phyloP scores from a whole-genome alignment of 2,888 invertebrate genomes.

The Tridacna gigas region DNA sequence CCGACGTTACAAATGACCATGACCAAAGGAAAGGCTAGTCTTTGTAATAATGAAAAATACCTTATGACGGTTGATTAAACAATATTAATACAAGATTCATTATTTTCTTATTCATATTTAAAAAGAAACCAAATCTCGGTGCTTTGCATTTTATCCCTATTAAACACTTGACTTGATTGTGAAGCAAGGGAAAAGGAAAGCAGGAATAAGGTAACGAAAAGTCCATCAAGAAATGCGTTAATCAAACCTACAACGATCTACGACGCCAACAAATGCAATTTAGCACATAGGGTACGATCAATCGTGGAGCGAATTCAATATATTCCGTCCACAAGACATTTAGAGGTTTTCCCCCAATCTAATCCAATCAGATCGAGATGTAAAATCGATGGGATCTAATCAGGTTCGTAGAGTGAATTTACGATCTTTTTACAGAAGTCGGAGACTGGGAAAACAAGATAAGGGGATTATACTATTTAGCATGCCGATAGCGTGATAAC shows the following conservation, averaged over 20 bases:
- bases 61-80: no score
- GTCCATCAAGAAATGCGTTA: not conserved
- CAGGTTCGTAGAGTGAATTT: conserved; percentile 54
- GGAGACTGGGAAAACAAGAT: conserved; percentile 55
- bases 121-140: no score
- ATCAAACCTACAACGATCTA: conserved; percentile 1
- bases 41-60: no score
- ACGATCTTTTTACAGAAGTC: conserved; percentile 47
- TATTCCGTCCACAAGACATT: conserved; percentile 53
- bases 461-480: conserved; percentile 57
- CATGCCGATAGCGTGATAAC: conserved; percentile 55
- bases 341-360: conserved; percentile 50
- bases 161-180: no score
- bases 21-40: no score
- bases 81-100: no score
- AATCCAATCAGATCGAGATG: conserved; percentile 60
- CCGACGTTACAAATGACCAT: no score
- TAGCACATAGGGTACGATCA: conserved; percentile 6
- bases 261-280: not conserved
- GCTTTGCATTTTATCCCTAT: no score
- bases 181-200: no score
- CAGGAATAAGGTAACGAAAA: not conserved
- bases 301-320: conserved; percentile 2
- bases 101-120: no score
- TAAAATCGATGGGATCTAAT: conserved; percentile 66